Evolutionary conservation across 1,140 invertebrate species (phyloP).

Genomic region (Cardiocondyla obscurior): DNA sequence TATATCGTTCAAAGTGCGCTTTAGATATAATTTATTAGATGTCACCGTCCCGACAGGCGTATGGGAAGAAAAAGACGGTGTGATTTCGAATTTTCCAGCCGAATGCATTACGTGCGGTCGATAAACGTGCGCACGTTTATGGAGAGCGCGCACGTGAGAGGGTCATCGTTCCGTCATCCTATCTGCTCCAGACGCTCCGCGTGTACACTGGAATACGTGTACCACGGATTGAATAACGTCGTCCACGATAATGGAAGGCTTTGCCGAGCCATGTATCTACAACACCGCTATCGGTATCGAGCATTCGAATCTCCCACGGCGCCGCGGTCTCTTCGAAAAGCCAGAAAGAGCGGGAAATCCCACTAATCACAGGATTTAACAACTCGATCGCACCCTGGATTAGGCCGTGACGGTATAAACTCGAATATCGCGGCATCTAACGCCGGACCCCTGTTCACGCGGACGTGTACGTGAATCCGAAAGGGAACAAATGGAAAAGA

Average conservation of each 20-base stretch:
- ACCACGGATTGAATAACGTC: constrained; percentile 66
- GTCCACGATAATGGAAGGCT: constrained; percentile 69
- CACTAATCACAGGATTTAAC: constrained; percentile 40
- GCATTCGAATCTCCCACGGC: constrained; percentile 63
- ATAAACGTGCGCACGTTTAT: constrained; percentile 64
- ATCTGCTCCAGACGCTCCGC: constrained; percentile 60
- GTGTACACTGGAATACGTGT: constrained; percentile 64
- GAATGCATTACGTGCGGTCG: constrained; percentile 56
- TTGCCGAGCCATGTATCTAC: constrained; percentile 65
- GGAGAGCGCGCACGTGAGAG: not conserved
- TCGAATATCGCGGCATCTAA: not conserved
- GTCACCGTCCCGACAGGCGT: not conserved
- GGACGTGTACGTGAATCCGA: not conserved
- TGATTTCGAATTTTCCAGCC: constrained; percentile 35
- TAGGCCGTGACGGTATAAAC: not conserved
- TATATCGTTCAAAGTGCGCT: not conserved
- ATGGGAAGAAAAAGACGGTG: not conserved
- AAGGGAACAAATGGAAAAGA: not conserved
- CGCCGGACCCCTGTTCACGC: not conserved
- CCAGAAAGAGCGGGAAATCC: constrained; percentile 15
- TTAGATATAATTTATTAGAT: constrained; percentile 1
- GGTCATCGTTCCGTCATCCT: constrained; percentile 51
- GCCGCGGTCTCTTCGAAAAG: constrained; percentile 12
- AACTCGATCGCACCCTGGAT: not conserved
- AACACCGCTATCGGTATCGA: constrained; percentile 58